Conservation (phyloP, 2,888 invertebrate genomes). For the Papilio protenor region DNA sequence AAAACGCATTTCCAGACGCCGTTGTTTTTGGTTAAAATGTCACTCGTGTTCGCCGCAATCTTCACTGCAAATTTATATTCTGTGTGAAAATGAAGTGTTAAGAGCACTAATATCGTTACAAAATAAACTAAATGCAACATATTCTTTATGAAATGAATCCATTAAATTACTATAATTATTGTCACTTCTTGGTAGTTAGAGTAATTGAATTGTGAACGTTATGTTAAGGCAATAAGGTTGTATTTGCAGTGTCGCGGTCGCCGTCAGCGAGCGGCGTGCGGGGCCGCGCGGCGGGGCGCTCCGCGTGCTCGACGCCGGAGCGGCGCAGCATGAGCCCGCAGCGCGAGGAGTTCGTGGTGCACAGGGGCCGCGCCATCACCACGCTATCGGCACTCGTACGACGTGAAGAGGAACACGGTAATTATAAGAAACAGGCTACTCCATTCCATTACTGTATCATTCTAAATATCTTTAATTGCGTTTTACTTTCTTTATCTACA, state of each 20-base stretch:
- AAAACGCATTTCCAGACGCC: not conserved
- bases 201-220: constrained; percentile 12
- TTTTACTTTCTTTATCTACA: no score
- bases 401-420: constrained; percentile 58
- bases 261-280: constrained; percentile 76
- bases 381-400: constrained; percentile 86
- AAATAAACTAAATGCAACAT: not conserved
- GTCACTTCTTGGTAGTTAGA: not conserved
- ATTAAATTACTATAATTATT: not conserved
- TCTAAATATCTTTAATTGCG: not conserved
- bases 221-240: not conserved
- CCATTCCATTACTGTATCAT: not conserved
- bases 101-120: not conserved
- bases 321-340: constrained; percentile 73
- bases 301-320: constrained; percentile 77
- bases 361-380: constrained; percentile 90
- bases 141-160: not conserved
- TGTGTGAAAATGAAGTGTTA: not conserved
- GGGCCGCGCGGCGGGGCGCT: constrained; percentile 59
- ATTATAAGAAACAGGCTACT: not conserved
- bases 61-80: not conserved
- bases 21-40: not conserved
- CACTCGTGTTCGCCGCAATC: constrained; percentile 1
- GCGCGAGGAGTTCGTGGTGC: constrained; percentile 91
- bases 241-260: constrained; percentile 77